Evolutionary conservation across 53 echinoderm and acorn worm genomes (phyloP), one percentile per base, ranked within the genome.

Genomic region (Echinarachnius parma): DNA sequence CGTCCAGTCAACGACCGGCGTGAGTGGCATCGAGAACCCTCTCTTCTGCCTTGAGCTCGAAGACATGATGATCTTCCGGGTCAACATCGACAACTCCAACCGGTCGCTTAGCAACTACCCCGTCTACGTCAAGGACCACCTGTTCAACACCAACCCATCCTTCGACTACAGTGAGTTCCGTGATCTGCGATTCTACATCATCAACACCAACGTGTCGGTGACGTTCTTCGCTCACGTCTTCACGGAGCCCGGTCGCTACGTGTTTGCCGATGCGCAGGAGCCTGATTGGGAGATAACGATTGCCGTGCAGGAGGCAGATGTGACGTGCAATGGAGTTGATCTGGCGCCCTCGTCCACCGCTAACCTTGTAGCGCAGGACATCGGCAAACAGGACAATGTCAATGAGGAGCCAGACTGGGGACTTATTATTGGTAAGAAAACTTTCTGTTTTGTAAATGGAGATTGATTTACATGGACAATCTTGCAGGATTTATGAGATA

Each of bases 321-420:
- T 74, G 48, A 62, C 91, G 0, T 95, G 96, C 46, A 82, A 78
- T 21, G 29, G 35, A 28, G 61, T 69, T 0, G 21, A 35, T 27
- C 77, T 95, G 0, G 86, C 80, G 65, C 96, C 96, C 1, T 91
- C 96, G 0, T 62, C 76, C 0, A 57, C 80, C 0, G 37, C 74
- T 24, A 91, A 95, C 48, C 85, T 95, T 14, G 79, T 82, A 3
- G 45, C 42, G 22, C 85, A 82, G 49, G 75, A 86, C 25, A 78
- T 95, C 19, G 69, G 82, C 54, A 95, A 95, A 35, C 80, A 64
- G 19, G 85, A 87, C 13, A 81, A 88, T 0, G 32, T 59, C 39
- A 95, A 95, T 37, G 91, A 95, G 75, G 96, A 86, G 55, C 96
- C 96, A 3, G 96, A 95, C 61, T 95, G 96, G 96, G 96, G 91